A percentile compares a stretch with the other conserved stretches of the same genome.
These are phyloP conservation scores for Musca domestica DNA, from an alignment of 1,140 invertebrate genomes.

Conservation along the genomic window DNA sequence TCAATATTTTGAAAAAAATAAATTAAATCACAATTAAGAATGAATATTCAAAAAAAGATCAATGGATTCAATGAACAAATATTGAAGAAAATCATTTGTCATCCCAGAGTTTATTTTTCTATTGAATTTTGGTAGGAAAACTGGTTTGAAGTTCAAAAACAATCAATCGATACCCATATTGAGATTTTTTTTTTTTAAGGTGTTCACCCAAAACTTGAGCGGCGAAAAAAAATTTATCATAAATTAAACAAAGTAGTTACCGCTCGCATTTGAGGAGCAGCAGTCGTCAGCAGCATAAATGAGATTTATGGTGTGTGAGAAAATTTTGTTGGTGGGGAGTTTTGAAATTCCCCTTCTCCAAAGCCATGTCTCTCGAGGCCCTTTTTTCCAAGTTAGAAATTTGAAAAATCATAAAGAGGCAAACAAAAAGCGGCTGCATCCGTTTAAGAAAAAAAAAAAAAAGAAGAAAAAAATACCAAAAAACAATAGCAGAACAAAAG, in stretches of 20 bases:
- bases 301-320: slow-evolving; percentile 14
- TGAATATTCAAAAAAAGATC: no score
- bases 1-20: slow-evolving; percentile 5
- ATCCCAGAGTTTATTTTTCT: no score
- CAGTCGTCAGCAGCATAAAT: background rate
- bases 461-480: background rate
- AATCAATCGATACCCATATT: no score
- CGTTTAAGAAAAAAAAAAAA: background rate
- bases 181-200: no score
- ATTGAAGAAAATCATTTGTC: no score
- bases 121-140: no score
- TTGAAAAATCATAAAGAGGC: background rate
- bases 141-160: no score
- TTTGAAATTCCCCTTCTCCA: background rate
- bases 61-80: no score
- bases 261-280: background rate
- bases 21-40: slow-evolving; percentile 12
- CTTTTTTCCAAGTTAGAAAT: background rate
- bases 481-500: slow-evolving; percentile 2
- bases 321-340: background rate
- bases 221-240: background rate
- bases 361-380: background rate
- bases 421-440: slow-evolving; percentile 12
- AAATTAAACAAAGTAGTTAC: slow-evolving; percentile 12
- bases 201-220: background rate